phyloP scores from a whole-genome alignment of 2,113 vertebrate genomes.

The Mohoua ochrocephala region DNA sequence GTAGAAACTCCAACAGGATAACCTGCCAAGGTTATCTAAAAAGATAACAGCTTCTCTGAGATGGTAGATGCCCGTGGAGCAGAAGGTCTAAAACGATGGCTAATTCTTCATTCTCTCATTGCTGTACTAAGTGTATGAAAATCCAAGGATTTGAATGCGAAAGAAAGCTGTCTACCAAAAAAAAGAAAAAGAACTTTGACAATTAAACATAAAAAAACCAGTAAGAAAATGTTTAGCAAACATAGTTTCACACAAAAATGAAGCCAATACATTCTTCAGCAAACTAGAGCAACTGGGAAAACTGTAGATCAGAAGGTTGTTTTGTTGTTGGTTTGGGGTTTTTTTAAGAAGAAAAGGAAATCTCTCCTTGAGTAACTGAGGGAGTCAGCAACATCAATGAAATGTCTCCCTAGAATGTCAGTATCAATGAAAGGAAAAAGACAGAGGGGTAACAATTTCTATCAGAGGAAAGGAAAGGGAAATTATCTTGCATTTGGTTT shows the following conservation, averaged over 20 bases:
- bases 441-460: background rate
- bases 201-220: background rate
- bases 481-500: background rate
- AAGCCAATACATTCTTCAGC: constrained; percentile 16
- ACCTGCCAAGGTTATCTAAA: background rate
- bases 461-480: background rate
- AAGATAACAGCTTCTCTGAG: background rate
- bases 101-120: background rate
- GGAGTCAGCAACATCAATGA: constrained; percentile 12
- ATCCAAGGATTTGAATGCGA: background rate
- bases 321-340: background rate
- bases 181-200: background rate
- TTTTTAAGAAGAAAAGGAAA: constrained; percentile 19
- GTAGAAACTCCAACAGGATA: background rate
- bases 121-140: background rate
- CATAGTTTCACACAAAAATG: background rate
- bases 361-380: background rate
- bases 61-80: background rate
- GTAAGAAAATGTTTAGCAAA: constrained; percentile 36
- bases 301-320: background rate
- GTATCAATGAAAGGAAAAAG: constrained; percentile 20
- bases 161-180: background rate
- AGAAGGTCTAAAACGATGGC: background rate
- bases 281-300: background rate
- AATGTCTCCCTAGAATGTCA: background rate